Conservation (phyloP, 2,888 invertebrate species). For the Eutolmus rufibarbis region DNA sequence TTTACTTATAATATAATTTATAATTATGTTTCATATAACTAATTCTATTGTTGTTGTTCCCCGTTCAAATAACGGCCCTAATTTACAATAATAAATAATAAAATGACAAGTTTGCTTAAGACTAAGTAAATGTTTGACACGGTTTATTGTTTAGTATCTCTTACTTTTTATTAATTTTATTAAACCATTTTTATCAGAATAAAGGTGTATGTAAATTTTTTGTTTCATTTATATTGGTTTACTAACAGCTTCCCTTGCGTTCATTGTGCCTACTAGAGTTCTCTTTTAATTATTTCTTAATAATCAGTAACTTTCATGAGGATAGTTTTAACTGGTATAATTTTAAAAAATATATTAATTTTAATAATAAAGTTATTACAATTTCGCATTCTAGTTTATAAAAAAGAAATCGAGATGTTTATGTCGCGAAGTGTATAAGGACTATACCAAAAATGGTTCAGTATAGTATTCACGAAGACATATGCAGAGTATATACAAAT, state of each 20-base stretch:
- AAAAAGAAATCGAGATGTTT: not conserved
- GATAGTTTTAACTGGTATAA: constrained; percentile 12
- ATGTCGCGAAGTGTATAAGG: not conserved
- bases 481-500: not conserved
- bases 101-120: constrained; percentile 51
- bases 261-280: constrained; percentile 26
- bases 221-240: constrained; percentile 32
- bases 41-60: constrained; percentile 50
- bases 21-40: constrained; percentile 45
- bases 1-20: constrained; percentile 45
- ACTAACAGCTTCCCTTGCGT: constrained; percentile 48
- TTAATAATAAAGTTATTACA: not conserved
- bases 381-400: not conserved
- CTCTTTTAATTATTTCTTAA: constrained; percentile 1
- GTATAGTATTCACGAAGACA: not conserved
- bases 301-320: not conserved
- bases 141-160: constrained; percentile 51
- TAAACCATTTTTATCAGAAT: constrained; percentile 27
- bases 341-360: not conserved
- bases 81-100: constrained; percentile 50
- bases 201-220: constrained; percentile 8
- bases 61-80: constrained; percentile 52
- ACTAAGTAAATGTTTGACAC: constrained; percentile 51
- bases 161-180: constrained; percentile 37
- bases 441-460: not conserved